Evolutionary conservation across 2,888 invertebrate species (phyloP), one percentile per base, ranked within the genome.

Genomic region (Corbicula japonica): DNA sequence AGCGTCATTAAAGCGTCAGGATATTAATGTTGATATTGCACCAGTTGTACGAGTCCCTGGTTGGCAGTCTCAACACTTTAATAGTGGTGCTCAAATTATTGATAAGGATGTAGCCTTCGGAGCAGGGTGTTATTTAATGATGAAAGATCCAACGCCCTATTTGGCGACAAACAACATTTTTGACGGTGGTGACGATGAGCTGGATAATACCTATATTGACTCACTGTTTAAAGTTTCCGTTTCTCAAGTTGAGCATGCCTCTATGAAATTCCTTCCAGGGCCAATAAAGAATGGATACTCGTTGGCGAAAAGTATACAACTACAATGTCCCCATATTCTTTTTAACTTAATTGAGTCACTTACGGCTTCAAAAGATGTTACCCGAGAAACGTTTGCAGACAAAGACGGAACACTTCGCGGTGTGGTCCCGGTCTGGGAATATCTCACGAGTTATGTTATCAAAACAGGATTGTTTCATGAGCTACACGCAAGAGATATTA

Each of bases 191-290:
- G 34, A 23, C n/a, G 23, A 26, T 30, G 21, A 52, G 0, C 30
- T 32, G 21, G 26, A 0, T 30, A 12, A 34, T 21, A 6, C 21
- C 28, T 26, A 15, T 15, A 38, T 44, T 10, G 23, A 73, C 18
- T 48, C 50, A 23, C 28, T 75, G 35, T 75, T 75, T 34, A 75
- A 60, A 23, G 32, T 75, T 44, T 75, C 74, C n/a, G 1, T 75
- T 10, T 75, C 74, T 15, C 74, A 68, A 50, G 34, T 75, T 10
- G 74, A 75, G 38, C 68, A 68, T 46, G 74, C 74, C n/a, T 52
- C 68, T 12, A 75, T 75, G 61, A 60, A 41, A 41, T 75, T 41
- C 30, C 32, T 61, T 44, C 68, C 74, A 35, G 26, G 34, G 23
- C 35, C 23, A 21, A 50, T 60, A 8, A 75, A 50, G 50, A 48